Evolutionary conservation across 92 coral and sea anemone species (phyloP), one percentile per base, ranked within the genome.

Genomic region (Siderastrea radians): DNA sequence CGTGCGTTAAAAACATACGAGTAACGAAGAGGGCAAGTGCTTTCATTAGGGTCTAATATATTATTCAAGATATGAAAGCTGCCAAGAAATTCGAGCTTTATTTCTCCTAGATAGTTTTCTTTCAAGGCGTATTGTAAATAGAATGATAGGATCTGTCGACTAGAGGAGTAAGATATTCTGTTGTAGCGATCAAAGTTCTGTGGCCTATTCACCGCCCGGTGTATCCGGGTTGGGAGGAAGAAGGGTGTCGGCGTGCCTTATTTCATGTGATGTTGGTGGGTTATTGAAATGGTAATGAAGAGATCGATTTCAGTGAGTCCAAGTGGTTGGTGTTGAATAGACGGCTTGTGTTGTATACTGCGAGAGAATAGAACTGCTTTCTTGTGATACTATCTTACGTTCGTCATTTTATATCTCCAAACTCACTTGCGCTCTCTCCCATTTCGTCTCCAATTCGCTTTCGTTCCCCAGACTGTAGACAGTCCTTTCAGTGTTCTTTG

Each of bases 1-100:
- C 86, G 65, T 81, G 77, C 75, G 77, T 69, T 68, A 54, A 43
- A 80, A 77, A 77, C 81, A 45, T 77, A 58, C 81, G 67, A 79
- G 85, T 81, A 79, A 60, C 79, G 80, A 83, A 83, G 87, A 83
- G 80, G 87, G 80, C 87, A 73, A 83, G 59, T 59, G 63, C 80
- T 72, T 82, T 85, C 63, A 72, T 67, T 16, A 26, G 55, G 89
- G 89, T 72, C 93, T 94, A 94, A 95, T 95, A 73, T 95, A 95
- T 95, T 93, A 95, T 95, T 95, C 98, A 95, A 93, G 91, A 88
- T 93, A 86, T 77, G 89, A 81, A 95, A 91, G 94, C 91, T 93
- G 94, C 93, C 93, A 82, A 95, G 98, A 93, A 93, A 95, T 82
- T 78, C 92, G 93, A 95, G 91, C 93, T 77, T 83, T 81, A 87